Evolutionary conservation across 2,888 invertebrate species (phyloP).

Genomic region (Zele albiditarsus): DNA sequence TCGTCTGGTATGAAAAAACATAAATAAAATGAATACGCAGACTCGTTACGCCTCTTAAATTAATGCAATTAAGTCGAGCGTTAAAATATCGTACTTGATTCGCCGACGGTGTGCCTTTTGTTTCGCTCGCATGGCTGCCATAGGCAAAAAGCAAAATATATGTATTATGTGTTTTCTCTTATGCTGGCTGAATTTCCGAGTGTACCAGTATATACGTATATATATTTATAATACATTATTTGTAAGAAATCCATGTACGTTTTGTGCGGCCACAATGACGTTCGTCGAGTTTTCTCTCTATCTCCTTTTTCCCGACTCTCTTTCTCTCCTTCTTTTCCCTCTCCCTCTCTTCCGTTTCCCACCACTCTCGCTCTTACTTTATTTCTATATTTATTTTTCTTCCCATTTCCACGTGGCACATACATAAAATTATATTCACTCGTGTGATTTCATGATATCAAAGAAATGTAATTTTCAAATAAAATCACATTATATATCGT

Average conservation of each 20-base stretch:
- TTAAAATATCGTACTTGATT: constrained; percentile 67
- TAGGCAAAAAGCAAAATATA: constrained; percentile 37
- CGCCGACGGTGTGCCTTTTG: constrained; percentile 59
- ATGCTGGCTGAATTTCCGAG: constrained; percentile 47
- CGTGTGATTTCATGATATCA: too few relatives aligned
- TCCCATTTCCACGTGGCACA: too few relatives aligned
- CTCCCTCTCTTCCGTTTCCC: too few relatives aligned
- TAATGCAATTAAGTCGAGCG: constrained; percentile 66
- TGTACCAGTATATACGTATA: constrained; percentile 46
- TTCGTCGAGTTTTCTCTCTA: constrained; percentile 25
- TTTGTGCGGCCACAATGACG: constrained; percentile 28
- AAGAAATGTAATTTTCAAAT: too few relatives aligned
- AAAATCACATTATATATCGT: too few relatives aligned
- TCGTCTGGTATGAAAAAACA: constrained; percentile 10
- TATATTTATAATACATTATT: constrained; percentile 39
- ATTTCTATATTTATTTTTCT: too few relatives aligned
- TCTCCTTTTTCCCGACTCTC: neutral
- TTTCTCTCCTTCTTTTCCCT: neutral
- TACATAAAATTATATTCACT: too few relatives aligned
- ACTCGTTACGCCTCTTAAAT: constrained; percentile 51
- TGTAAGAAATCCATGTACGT: constrained; percentile 53
- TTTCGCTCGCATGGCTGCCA: constrained; percentile 53
- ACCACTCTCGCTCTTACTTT: too few relatives aligned
- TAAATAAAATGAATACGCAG: constrained; percentile 37
- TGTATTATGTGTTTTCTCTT: constrained; percentile 27